Evolutionary conservation across 2,888 invertebrate species (phyloP).

Genomic region (Eudasyphora cyanicolor): DNA sequence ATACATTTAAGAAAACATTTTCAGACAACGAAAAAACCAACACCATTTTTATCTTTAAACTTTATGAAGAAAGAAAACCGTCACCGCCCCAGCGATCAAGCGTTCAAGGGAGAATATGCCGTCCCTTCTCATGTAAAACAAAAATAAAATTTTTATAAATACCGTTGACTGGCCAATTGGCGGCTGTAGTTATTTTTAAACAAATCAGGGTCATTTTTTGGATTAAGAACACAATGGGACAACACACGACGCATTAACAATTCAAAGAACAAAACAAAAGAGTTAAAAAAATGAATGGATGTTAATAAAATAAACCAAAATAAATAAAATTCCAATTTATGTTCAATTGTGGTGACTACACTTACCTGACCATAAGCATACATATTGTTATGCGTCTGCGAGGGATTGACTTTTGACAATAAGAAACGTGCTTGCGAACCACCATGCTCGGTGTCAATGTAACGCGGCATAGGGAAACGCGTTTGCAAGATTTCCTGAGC

Average conservation of each 20-base stretch:
- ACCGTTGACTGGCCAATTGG: constrained; percentile 79
- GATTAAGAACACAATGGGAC: background rate
- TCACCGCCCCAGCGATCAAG: constrained; percentile 49
- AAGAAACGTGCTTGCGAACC: constrained; percentile 99
- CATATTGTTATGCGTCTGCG: constrained; percentile 99
- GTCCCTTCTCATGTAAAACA: constrained; percentile 47
- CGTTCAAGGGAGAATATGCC: constrained; percentile 23
- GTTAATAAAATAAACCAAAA: constrained; percentile 58
- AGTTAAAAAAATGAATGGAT: constrained; percentile 61
- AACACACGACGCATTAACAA: constrained; percentile 53
- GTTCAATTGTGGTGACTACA: constrained; percentile 60
- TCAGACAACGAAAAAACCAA: constrained; percentile 13
- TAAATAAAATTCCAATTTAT: constrained; percentile 8
- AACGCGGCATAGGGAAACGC: constrained; percentile 98
- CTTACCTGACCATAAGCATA: constrained; percentile 92
- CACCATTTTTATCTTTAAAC: constrained; percentile 18
- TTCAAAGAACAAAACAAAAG: constrained; percentile 63
- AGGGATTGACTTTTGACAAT: constrained; percentile 99
- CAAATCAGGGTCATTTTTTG: constrained; percentile 49
- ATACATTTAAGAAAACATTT: background rate
- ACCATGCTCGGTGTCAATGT: constrained; percentile 99
- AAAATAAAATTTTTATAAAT: constrained; percentile 72
- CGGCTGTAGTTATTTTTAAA: constrained; percentile 70
- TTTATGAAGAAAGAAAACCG: constrained; percentile 14
- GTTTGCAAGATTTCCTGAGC: constrained; percentile 97